Conservation (phyloP, 2,113 vertebrate genomes). For the Catharus bicknelli region DNA sequence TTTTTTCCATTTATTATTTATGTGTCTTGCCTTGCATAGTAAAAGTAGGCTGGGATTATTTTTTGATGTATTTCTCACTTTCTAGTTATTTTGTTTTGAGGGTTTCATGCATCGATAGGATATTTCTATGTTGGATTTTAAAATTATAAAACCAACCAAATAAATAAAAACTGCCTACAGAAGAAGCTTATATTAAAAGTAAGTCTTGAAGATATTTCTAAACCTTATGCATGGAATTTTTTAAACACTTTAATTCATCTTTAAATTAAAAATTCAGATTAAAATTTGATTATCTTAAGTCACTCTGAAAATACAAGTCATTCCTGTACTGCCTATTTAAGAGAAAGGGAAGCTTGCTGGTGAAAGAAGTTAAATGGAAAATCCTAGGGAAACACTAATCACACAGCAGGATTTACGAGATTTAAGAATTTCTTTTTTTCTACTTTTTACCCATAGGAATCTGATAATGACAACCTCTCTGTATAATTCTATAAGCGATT, state of each 20-base stretch:
- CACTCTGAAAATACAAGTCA: not conserved
- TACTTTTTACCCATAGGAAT: not conserved
- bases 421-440: not conserved
- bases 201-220: not conserved
- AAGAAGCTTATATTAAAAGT: not conserved
- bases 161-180: not conserved
- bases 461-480: not conserved
- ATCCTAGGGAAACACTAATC: not conserved
- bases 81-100: not conserved
- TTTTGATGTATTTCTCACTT: not conserved
- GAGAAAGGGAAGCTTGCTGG: not conserved
- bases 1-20: not conserved
- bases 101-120: not conserved
- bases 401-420: not conserved
- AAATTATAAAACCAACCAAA: not conserved
- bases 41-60: not conserved
- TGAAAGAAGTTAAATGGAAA: not conserved
- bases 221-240: fast-evolving
- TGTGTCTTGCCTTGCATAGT: not conserved
- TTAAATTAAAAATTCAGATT: not conserved
- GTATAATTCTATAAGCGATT: not conserved
- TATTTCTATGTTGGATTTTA: not conserved
- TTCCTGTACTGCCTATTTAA: not conserved
- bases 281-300: not conserved
- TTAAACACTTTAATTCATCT: fast-evolving